These are phyloP conservation scores for Monodelphis domestica DNA, from an alignment of 2,797 vertebrate genomes.

Conservation along the genomic window DNA sequence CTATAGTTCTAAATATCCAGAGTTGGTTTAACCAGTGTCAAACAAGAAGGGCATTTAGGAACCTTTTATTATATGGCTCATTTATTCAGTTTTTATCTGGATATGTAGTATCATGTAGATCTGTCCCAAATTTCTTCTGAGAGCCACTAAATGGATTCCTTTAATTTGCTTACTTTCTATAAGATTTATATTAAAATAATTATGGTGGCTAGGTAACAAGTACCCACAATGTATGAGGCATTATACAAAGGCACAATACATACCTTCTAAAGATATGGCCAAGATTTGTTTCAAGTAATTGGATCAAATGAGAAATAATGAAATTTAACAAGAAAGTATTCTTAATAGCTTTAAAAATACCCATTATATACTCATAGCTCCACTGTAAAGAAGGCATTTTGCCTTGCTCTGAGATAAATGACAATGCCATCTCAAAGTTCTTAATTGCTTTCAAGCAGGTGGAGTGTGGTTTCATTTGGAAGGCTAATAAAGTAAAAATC, in stretches of 20 bases:
- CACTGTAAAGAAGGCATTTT: conserved; percentile 35
- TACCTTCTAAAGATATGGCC: conserved; percentile 25
- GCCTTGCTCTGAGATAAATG: not conserved
- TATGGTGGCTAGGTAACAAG: conserved; percentile 44
- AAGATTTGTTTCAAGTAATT: conserved; percentile 29
- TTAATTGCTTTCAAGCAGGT: conserved; percentile 1
- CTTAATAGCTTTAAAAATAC: conserved; percentile 43
- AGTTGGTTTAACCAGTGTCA: not conserved
- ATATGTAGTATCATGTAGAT: not conserved
- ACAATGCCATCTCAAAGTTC: not conserved
- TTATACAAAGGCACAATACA: not conserved
- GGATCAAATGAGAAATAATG: conserved; percentile 39
- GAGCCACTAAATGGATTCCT: not conserved
- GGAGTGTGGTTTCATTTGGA: not conserved
- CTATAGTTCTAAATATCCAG: not conserved
- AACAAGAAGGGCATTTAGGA: not conserved
- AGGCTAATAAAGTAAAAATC: not conserved
- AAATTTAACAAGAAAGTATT: conserved; percentile 28
- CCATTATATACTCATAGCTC: not conserved
- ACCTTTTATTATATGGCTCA: not conserved
- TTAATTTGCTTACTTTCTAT: conserved; percentile 3
- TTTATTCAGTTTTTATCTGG: not conserved
- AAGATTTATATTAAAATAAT: conserved; percentile 21
- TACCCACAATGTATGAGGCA: conserved; percentile 16
- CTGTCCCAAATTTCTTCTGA: conserved; percentile 3